phyloP scores from a whole-genome alignment of 2,113 vertebrate species.

The Osmerus mordax region DNA sequence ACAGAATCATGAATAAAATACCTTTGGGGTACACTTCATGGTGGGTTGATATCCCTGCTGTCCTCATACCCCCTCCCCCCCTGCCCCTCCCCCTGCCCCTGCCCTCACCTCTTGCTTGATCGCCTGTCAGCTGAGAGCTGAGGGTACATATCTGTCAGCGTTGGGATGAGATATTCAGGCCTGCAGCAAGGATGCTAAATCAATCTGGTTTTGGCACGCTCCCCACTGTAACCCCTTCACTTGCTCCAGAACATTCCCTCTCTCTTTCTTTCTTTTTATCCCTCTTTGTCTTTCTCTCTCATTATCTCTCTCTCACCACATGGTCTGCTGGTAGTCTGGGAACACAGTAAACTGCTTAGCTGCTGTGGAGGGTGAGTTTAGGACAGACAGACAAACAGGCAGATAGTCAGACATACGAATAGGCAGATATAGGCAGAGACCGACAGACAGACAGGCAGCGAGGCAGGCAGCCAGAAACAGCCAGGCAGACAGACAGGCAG shows the following conservation, averaged over 20 bases:
- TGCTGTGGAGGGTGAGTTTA: too few relatives aligned
- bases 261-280: too few relatives aligned
- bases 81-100: background rate
- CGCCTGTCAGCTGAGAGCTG: conserved; percentile 43
- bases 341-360: background rate
- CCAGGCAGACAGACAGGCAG: too few relatives aligned
- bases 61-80: background rate
- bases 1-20: conserved; percentile 38
- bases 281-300: conserved; percentile 37
- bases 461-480: too few relatives aligned
- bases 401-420: too few relatives aligned
- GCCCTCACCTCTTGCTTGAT: background rate
- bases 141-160: conserved; percentile 47
- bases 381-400: too few relatives aligned
- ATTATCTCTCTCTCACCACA: conserved; percentile 39
- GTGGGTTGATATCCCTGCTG: conserved; percentile 38
- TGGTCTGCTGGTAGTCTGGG: background rate
- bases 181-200: conserved; percentile 36
- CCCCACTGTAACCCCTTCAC: background rate
- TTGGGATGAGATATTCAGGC: conserved; percentile 19
- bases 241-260: background rate
- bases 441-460: too few relatives aligned
- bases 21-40: conserved; percentile 30
- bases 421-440: too few relatives aligned
- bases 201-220: conserved; percentile 46